Evolutionary conservation across 2,113 vertebrate genomes (phyloP).

Genomic region (Cromileptes altivelis): DNA sequence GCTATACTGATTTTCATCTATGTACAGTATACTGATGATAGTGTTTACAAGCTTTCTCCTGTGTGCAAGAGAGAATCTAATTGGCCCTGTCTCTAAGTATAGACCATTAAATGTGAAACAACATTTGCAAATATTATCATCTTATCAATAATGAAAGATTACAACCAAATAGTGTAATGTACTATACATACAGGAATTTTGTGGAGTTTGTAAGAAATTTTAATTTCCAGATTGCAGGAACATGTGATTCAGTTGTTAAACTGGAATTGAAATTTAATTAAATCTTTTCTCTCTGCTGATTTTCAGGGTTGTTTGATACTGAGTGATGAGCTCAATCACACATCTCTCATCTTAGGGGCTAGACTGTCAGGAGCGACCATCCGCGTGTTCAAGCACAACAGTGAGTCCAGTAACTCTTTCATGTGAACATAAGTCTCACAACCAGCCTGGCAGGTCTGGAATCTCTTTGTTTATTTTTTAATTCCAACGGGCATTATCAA

Average conservation of each 20-base stretch:
- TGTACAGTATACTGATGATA: not conserved
- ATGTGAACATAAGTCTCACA: not conserved
- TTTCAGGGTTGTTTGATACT: slow-evolving; percentile 95
- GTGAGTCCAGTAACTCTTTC: slow-evolving; percentile 84
- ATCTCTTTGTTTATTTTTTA: too few species aligned
- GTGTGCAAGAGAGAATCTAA: not conserved
- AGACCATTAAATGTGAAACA: not conserved
- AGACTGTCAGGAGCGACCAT: slow-evolving; percentile 93
- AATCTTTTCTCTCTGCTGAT: slow-evolving; percentile 33
- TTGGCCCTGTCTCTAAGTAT: not conserved
- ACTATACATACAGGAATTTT: not conserved
- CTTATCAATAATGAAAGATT: slow-evolving; percentile 18
- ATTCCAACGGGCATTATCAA: too few species aligned
- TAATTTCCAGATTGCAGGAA: not conserved
- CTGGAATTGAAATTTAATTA: not conserved
- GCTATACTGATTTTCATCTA: not conserved
- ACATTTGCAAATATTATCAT: not conserved
- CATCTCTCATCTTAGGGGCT: slow-evolving; percentile 92
- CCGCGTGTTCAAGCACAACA: slow-evolving; percentile 94
- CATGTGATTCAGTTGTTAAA: not conserved
- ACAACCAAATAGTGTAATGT: not conserved
- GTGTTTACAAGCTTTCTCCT: not conserved
- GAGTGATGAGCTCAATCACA: slow-evolving; percentile 95
- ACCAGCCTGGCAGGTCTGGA: too few species aligned
- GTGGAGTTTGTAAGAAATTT: not conserved